Evolutionary conservation across 2,113 vertebrate genomes (phyloP).

Genomic region (Phocoena phocoena): DNA sequence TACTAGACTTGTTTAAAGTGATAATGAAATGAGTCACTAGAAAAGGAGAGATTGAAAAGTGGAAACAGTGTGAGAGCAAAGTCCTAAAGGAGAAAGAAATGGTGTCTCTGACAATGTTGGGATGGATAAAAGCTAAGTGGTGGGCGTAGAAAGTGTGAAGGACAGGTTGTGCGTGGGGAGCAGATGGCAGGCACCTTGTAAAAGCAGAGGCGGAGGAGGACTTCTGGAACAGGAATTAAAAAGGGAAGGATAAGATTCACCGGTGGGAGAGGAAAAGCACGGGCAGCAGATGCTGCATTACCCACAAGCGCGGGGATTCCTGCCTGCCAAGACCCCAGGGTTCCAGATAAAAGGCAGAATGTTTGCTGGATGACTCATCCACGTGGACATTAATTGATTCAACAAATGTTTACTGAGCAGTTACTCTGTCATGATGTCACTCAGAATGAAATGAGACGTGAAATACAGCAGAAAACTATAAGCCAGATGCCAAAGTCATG

Average conservation of each 20-base stretch:
- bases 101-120: background rate
- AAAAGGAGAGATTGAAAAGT: background rate
- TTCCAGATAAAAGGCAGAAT: background rate
- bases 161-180: slow-evolving; percentile 32
- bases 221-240: slow-evolving; percentile 3
- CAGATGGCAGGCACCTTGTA: slow-evolving; percentile 36
- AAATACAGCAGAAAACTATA: background rate
- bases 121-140: background rate
- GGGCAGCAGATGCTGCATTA: background rate
- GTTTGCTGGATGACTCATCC: background rate
- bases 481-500: background rate
- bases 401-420: background rate
- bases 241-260: background rate
- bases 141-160: background rate
- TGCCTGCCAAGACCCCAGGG: background rate
- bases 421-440: background rate
- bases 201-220: slow-evolving; percentile 3
- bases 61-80: background rate
- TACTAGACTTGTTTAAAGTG: background rate
- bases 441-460: background rate
- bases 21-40: background rate
- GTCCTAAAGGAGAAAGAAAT: background rate
- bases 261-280: background rate
- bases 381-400: background rate
- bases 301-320: background rate